Evolutionary conservation across 1,140 invertebrate genomes (phyloP).

Genomic region (Maconellicoccus hirsutus): DNA sequence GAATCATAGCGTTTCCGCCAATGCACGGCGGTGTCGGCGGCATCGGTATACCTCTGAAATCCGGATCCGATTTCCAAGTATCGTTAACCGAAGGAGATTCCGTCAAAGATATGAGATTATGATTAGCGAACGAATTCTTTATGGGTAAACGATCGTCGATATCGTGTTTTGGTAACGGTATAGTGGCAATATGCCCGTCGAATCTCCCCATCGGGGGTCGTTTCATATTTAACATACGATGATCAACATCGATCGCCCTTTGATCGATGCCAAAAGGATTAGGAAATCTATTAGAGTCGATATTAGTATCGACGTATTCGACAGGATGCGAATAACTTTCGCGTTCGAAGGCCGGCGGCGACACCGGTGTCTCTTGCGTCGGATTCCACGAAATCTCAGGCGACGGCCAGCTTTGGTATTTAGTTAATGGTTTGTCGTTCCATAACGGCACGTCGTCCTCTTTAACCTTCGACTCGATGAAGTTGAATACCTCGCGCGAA

Average conservation of each 20-base stretch:
- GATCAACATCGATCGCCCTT: background rate
- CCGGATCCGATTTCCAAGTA: background rate
- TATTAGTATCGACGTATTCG: conserved; percentile 12
- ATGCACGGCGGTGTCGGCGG: conserved; percentile 25
- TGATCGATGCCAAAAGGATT: background rate
- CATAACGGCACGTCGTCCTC: background rate
- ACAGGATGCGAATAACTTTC: conserved; percentile 13
- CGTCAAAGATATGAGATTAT: conserved; percentile 70
- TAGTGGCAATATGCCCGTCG: background rate
- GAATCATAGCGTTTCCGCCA: background rate
- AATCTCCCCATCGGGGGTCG: background rate
- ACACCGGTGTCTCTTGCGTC: background rate
- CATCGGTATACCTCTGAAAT: conserved; percentile 29
- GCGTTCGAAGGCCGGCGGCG: conserved; percentile 15
- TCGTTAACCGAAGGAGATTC: conserved; percentile 44
- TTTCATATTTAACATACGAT: background rate
- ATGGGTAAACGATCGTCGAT: conserved; percentile 72
- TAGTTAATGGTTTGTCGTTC: background rate
- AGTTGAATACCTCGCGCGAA: conserved; percentile 12
- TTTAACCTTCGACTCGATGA: background rate
- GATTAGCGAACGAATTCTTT: conserved; percentile 67
- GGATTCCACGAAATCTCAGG: background rate
- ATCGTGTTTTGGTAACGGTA: conserved; percentile 58
- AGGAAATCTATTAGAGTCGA: background rate
- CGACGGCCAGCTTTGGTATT: conserved; percentile 15